A percentile compares a stretch with the other conserved stretches of the same genome.
phyloP scores from a whole-genome alignment of 2,888 invertebrate species.

The Drosophila vallismaia region DNA sequence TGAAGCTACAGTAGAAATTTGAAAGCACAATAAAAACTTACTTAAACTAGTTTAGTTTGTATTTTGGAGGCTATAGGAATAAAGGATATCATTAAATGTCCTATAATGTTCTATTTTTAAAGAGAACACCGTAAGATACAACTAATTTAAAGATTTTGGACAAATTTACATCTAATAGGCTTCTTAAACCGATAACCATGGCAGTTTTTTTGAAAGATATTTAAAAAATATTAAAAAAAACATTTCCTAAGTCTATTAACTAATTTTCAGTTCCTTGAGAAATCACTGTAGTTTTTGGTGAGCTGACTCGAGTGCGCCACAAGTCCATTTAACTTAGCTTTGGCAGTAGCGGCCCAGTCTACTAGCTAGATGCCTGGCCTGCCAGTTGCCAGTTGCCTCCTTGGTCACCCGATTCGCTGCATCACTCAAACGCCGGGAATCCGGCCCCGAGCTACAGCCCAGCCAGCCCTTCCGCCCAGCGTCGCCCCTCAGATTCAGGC shows the following conservation, averaged over 20 bases:
- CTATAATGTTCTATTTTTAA: neutral
- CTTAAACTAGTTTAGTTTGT: neutral
- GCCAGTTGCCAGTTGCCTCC: constrained; percentile 18
- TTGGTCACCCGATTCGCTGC: constrained; percentile 57
- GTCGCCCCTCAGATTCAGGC: constrained; percentile 46
- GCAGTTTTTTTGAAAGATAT: too few species aligned
- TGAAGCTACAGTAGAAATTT: neutral
- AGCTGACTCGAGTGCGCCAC: constrained; percentile 72
- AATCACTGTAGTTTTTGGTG: constrained; percentile 10
- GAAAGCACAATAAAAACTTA: neutral
- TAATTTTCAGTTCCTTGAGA: neutral
- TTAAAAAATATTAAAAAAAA: too few species aligned
- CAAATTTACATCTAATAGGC: too few species aligned
- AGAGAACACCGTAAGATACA: neutral
- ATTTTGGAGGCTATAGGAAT: neutral
- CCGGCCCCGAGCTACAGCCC: neutral
- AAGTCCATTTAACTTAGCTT: constrained; percentile 78
- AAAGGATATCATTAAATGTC: neutral
- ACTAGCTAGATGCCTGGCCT: constrained; percentile 31
- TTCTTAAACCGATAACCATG: too few species aligned
- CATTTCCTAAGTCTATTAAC: neutral
- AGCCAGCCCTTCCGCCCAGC: constrained; percentile 28
- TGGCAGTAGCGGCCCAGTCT: constrained; percentile 43
- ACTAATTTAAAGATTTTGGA: too few species aligned
- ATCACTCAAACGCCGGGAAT: constrained; percentile 66